Base-by-base conservation (phyloP, 1,140 invertebrate species). In the Nasonia vitripennis region DNA sequence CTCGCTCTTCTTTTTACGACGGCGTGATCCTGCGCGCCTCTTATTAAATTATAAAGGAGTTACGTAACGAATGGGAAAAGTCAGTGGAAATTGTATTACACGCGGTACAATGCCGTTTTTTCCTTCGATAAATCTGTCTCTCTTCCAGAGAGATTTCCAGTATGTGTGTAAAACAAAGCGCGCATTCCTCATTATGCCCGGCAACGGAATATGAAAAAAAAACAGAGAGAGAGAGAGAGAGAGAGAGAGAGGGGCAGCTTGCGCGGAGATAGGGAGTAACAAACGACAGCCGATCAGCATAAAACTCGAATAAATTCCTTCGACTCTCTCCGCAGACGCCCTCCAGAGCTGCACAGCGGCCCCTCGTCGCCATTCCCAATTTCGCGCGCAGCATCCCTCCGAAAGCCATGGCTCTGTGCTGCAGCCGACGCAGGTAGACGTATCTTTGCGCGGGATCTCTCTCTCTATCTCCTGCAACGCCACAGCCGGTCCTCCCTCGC, bases 291-390 rank as follows among this genome's bases (percentile, higher is more conserved):
- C 70, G 37, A 77, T 83, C 81, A 77, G 81, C 73, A 83, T 83
- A 77, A 77, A 83, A 77, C 51, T 77, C 74, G 51, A 62, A 68
- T 77, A 83, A 83, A 83, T 83, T 55, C 45, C 27, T 20, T 62
- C n/a, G 27, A 7, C 6, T 27, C 27, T 70, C 17, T 27, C 31
- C 20, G 70, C 27, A 51, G 27, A 14, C 81, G 9, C 27, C 11
- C 71, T 67, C 31, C 10, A 10, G 3, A 37, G 23, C 27, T 27
- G 27, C 27, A 27, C 1, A 9, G 27, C 79, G 27, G 27, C 5
- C 4, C 51, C 68, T 3, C 6, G 10, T 37, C 34, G 73, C 27
- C 12, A 45, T 71, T 31, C 20, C 37, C 10, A 75, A 45, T 75
- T 71, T 37, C 70, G 45, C 45, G 68, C 10, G 6, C 73, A 83